Conservation (phyloP, 2,113 vertebrate species). For the Reinhardtius hippoglossoides region DNA sequence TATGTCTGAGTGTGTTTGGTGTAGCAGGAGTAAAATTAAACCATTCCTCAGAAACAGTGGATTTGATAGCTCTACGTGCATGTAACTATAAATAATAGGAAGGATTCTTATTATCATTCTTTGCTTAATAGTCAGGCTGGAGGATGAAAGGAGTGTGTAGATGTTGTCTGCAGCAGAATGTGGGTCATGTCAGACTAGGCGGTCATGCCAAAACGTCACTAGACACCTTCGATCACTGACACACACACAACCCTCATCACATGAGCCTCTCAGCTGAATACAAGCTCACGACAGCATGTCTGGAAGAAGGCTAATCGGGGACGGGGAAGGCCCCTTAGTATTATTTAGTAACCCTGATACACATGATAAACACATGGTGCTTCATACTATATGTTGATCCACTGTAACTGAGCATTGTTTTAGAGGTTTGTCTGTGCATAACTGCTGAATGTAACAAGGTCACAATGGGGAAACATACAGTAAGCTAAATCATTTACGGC, state of each 20-base stretch:
- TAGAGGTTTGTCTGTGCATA: no score
- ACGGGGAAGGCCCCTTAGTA: neutral
- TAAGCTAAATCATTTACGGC: neutral
- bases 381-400: no score
- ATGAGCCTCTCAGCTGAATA: conserved; percentile 41
- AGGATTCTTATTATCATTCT: neutral
- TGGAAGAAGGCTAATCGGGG: conserved; percentile 4
- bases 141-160: neutral
- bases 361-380: no score
- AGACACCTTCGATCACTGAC: conserved; percentile 13
- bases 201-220: conserved; percentile 1
- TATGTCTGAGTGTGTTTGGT: conserved; percentile 1
- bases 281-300: conserved; percentile 3
- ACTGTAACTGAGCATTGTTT: no score
- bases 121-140: neutral
- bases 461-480: no score
- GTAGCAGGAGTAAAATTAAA: conserved; percentile 1
- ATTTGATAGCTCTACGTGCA: neutral
- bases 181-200: neutral
- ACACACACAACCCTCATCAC: conserved; percentile 18
- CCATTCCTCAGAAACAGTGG: neutral
- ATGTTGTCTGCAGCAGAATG: conserved; percentile 9
- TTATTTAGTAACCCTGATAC: no score
- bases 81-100: neutral
- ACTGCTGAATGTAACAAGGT: no score